These are phyloP conservation scores for Drosophila vallismaia DNA, from an alignment of 2,888 invertebrate species.

Conservation along the genomic window DNA sequence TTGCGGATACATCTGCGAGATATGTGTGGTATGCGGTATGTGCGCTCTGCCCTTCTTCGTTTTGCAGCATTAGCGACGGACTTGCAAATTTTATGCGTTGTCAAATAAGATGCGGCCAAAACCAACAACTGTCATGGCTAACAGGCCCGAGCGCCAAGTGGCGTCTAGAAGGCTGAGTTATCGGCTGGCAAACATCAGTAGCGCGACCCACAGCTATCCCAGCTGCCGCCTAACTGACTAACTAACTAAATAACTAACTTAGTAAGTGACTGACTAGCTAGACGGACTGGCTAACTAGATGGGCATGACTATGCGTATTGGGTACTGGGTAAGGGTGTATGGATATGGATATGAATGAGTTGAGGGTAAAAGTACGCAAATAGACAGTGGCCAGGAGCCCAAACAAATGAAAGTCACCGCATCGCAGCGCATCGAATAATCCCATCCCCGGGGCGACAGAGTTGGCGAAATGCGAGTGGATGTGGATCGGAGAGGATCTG, in stretches of 20 bases:
- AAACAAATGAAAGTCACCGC: slow-evolving; percentile 67
- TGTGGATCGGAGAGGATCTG: slow-evolving; percentile 21
- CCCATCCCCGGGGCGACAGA: slow-evolving; percentile 40
- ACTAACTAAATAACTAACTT: slow-evolving; percentile 27
- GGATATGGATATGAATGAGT: not conserved
- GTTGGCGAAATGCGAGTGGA: slow-evolving; percentile 43
- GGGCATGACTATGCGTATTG: slow-evolving; percentile 32
- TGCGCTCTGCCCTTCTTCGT: slow-evolving; percentile 30
- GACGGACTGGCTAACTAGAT: slow-evolving; percentile 15
- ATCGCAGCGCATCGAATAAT: slow-evolving; percentile 13
- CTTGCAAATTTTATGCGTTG: slow-evolving; percentile 67
- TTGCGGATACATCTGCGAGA: slow-evolving; percentile 62
- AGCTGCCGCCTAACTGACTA: slow-evolving; percentile 19
- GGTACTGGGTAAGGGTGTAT: not conserved
- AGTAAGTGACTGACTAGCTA: slow-evolving; percentile 16
- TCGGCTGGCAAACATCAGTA: slow-evolving; percentile 65
- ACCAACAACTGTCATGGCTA: slow-evolving; percentile 58
- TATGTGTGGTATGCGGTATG: slow-evolving; percentile 51
- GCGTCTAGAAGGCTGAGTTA: slow-evolving; percentile 41
- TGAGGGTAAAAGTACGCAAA: slow-evolving; percentile 72
- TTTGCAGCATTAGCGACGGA: slow-evolving; percentile 13
- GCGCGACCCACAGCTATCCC: slow-evolving; percentile 38
- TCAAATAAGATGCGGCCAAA: slow-evolving; percentile 60
- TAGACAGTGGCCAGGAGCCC: slow-evolving; percentile 49
- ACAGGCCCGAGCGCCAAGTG: slow-evolving; percentile 62